Evolutionary conservation across 1,140 invertebrate genomes (phyloP).

Genomic region (Palaemon carinicauda): DNA sequence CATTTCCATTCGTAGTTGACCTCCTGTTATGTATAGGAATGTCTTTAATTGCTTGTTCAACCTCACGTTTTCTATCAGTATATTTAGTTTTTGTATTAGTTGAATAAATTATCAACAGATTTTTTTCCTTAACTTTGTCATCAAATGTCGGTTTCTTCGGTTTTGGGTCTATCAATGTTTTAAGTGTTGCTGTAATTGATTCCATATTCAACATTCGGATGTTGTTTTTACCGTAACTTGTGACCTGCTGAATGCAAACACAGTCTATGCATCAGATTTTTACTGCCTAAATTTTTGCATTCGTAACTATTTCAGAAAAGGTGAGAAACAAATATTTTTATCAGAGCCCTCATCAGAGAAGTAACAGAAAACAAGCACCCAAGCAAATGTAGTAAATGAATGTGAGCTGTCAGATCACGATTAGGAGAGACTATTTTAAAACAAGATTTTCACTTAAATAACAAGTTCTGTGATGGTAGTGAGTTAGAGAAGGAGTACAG

Average conservation of each 20-base stretch:
- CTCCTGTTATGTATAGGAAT: no score
- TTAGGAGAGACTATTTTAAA: background rate
- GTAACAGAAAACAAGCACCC: background rate
- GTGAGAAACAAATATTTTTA: background rate
- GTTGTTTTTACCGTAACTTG: background rate
- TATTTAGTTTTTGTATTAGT: no score
- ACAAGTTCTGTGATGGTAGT: slow-evolving; percentile 2
- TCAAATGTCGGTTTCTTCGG: no score
- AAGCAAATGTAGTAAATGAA: background rate
- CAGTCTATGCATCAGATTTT: background rate
- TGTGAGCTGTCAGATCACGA: background rate
- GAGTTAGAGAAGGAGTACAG: background rate
- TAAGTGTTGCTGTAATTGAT: no score
- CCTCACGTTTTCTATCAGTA: no score
- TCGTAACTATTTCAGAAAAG: background rate
- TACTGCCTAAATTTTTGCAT: background rate
- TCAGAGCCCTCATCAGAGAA: background rate
- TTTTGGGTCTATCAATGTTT: no score
- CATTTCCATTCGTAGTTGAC: no score
- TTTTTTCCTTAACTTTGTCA: no score
- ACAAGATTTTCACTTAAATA: background rate
- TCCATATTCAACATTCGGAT: no score
- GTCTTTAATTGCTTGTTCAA: no score
- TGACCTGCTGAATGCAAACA: background rate
- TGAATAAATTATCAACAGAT: no score